Percentiles rank a stretch among this genome's conserved stretches.
phyloP scores from a whole-genome alignment of 1,140 invertebrate species.

The Drosophila kohkoa region DNA sequence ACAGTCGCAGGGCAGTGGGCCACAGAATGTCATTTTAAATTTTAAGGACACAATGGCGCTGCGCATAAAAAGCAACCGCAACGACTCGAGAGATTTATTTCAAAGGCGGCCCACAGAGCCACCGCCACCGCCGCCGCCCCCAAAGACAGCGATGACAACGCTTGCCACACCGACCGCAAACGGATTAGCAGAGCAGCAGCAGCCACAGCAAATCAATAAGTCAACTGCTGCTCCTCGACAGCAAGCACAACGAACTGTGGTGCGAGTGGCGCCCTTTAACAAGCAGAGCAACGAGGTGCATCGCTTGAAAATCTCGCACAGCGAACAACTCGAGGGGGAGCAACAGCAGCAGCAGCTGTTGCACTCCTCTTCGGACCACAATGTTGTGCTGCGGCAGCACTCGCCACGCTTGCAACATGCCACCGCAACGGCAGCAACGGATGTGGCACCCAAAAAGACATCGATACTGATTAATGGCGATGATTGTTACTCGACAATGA shows the following conservation, averaged over 20 bases:
- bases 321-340: slow-evolving; percentile 48
- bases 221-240: slow-evolving; percentile 15
- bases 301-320: slow-evolving; percentile 87
- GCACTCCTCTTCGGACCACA: slow-evolving; percentile 34
- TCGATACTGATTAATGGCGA: slow-evolving; percentile 91
- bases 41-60: slow-evolving; percentile 92
- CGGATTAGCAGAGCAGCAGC: slow-evolving; percentile 61
- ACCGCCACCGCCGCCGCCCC: slow-evolving; percentile 83
- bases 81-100: slow-evolving; percentile 87
- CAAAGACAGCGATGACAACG: slow-evolving; percentile 18
- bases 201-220: slow-evolving; percentile 60
- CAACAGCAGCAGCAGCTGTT: slow-evolving; percentile 32
- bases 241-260: slow-evolving; percentile 68
- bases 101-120: slow-evolving; percentile 82
- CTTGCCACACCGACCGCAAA: slow-evolving; percentile 45
- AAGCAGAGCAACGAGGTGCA: slow-evolving; percentile 85
- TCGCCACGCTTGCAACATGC: background rate
- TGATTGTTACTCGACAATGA: slow-evolving; percentile 89
- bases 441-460: slow-evolving; percentile 87
- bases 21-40: slow-evolving; percentile 85
- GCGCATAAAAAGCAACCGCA: slow-evolving; percentile 87
- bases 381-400: slow-evolving; percentile 38
- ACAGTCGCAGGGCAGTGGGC: slow-evolving; percentile 40
- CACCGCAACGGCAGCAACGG: slow-evolving; percentile 5
- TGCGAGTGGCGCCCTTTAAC: slow-evolving; percentile 81